Percentiles rank a stretch among this genome's conserved stretches.
These are phyloP conservation scores for Diadophis punctatus DNA, from an alignment of 2,113 vertebrate genomes.

Conservation along the genomic window DNA sequence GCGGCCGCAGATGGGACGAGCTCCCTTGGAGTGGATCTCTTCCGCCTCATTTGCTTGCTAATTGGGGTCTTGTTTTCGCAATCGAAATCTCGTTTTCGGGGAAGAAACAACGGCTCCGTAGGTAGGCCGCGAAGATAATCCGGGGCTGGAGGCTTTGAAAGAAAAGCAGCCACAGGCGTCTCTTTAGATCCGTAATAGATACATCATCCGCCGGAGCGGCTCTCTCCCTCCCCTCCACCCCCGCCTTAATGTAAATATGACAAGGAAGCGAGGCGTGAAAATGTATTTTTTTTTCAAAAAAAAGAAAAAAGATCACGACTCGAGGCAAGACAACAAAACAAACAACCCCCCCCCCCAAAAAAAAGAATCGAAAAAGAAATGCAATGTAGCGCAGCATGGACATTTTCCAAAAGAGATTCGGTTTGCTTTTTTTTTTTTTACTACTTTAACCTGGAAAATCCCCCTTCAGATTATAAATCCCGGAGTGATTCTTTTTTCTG, in stretches of 20 bases:
- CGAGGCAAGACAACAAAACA: not conserved
- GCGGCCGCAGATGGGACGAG: constrained; percentile 76
- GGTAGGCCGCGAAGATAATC: constrained; percentile 78
- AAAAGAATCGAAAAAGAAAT: constrained; percentile 28
- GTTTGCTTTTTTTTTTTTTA: constrained; percentile 67
- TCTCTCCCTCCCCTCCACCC: not conserved
- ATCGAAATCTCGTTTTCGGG: constrained; percentile 85
- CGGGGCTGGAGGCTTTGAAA: constrained; percentile 55
- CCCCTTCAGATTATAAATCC: constrained; percentile 66
- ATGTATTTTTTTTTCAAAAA: constrained; percentile 32
- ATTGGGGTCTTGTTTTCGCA: constrained; percentile 87
- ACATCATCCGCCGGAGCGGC: constrained; percentile 20
- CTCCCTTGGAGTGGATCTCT: constrained; percentile 79
- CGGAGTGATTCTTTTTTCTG: constrained; percentile 61
- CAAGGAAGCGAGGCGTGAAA: constrained; percentile 55
- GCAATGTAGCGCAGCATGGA: constrained; percentile 76
- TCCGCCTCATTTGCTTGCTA: constrained; percentile 87
- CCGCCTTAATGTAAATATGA: constrained; percentile 71
- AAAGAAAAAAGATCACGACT: not conserved
- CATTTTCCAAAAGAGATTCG: constrained; percentile 74
- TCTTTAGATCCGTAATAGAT: constrained; percentile 66
- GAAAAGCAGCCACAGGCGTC: not conserved
- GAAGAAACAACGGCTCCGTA: constrained; percentile 75
- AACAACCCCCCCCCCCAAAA: not conserved
- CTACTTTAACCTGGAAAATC: constrained; percentile 75